Evolutionary conservation across 2,113 vertebrate genomes (phyloP), one percentile per base, ranked within the genome.

Genomic region (Neodon shergylaensis): DNA sequence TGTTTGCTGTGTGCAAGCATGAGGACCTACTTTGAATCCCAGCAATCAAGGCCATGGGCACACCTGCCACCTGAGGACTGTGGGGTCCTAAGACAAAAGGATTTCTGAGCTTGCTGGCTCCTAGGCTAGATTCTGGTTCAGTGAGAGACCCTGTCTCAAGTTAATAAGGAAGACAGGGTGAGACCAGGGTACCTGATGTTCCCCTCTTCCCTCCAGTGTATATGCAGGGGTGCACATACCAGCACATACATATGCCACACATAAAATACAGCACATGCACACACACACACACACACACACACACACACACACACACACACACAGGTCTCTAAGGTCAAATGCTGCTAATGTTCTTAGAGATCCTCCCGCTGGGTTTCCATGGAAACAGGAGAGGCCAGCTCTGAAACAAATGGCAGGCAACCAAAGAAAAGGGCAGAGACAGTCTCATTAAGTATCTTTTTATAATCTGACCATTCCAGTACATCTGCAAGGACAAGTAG

Each of bases 401-500:
- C 95, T 96, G 96, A 96, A 96, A 89, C 66, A 96, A 97, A 97
- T 96, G 77, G 61, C 73, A 95, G 82, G 12, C 26, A 96, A 74
- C 26, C 58, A 65, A 58, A 96, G 97, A 66, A 70, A 79, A 63
- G 90, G 77, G 91, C 95, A 96, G 33, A 86, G 61, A 90, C 17
- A 94, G 66, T 94, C 31, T 92, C 89, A 95, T 96, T 96, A 92
- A 97, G 94, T 86, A 63, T 73, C 85, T 44, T 93, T 97, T 92
- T 94, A 88, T 95, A 90, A 92, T 90, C 68, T 10, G 0, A 52
- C 84, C 81, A 17, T 78, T 97, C 96, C 95, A 88, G 36, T 89
- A 74, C 28, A 31, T 96, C 96, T 63, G 54, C 0, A 21, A 98
- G 72, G 68, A 96, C 52, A 92, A 96, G 83, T 82, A 97, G 94